These are phyloP conservation scores for Larimichthys crocea DNA, from an alignment of 2,113 vertebrate species.

Conservation along the genomic window DNA sequence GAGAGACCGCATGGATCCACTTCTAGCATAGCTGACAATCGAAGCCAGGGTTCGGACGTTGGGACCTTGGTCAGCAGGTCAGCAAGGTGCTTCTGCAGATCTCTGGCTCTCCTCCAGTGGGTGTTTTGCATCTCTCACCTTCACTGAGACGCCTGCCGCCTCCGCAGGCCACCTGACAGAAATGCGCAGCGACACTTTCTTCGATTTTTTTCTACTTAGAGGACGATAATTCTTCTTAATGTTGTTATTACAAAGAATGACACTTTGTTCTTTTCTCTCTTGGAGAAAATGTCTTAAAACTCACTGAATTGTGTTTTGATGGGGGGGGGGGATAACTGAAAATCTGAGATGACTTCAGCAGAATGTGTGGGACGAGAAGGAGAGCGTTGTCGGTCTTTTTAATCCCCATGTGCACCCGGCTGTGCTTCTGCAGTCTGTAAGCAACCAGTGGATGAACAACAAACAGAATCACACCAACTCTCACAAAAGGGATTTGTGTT, in stretches of 20 bases:
- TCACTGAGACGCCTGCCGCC: conserved; percentile 75
- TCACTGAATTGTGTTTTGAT: conserved; percentile 60
- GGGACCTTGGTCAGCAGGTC: conserved; percentile 61
- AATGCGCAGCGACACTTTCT: conserved; percentile 87
- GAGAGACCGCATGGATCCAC: conserved; percentile 57
- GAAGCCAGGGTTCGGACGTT: conserved; percentile 33
- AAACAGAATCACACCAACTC: conserved; percentile 55
- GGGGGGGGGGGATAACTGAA: conserved; percentile 32
- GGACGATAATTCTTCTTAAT: conserved; percentile 66
- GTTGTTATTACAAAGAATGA: conserved; percentile 70
- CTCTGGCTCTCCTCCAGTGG: conserved; percentile 75
- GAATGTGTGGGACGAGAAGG: conserved; percentile 76
- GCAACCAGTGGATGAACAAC: conserved; percentile 62
- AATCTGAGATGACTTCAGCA: conserved; percentile 66
- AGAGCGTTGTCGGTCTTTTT: conserved; percentile 57
- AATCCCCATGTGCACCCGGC: conserved; percentile 60
- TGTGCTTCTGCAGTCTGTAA: conserved; percentile 65
- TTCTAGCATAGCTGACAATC: conserved; percentile 68
- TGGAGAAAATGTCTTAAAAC: conserved; percentile 81
- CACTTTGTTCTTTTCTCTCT: conserved; percentile 75
- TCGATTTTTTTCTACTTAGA: conserved; percentile 81
- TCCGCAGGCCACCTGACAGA: conserved; percentile 79
- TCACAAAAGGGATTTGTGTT: conserved; percentile 54
- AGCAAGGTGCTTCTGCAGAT: conserved; percentile 64
- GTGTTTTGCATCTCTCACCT: conserved; percentile 76